These are phyloP conservation scores for Drosophila pruinosa DNA, from an alignment of 1,140 invertebrate genomes.

Conservation along the genomic window DNA sequence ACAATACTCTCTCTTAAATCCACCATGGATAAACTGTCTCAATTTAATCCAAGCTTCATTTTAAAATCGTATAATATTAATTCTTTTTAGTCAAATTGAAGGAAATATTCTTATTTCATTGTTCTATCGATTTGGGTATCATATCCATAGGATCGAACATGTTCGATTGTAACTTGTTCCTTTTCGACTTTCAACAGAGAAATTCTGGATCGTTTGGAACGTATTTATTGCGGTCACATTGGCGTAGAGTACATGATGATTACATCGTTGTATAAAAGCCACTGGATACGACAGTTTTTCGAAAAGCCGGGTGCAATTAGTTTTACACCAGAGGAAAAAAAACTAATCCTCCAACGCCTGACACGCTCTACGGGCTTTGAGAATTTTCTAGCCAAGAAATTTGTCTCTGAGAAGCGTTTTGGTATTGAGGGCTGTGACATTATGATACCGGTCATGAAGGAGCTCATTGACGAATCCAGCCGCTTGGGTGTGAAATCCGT, in stretches of 20 bases:
- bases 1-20: too few relatives aligned
- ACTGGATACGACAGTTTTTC: constrained; percentile 92
- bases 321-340: constrained; percentile 46
- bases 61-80: too few relatives aligned
- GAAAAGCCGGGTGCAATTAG: constrained; percentile 86
- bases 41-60: too few relatives aligned
- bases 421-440: constrained; percentile 96
- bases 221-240: constrained; percentile 86
- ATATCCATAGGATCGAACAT: too few relatives aligned
- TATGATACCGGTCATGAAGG: constrained; percentile 93
- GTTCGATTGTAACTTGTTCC: constrained; percentile 44
- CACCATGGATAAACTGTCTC: too few relatives aligned
- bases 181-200: constrained; percentile 84
- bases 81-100: too few relatives aligned
- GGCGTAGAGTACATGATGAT: constrained; percentile 96
- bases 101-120: too few relatives aligned
- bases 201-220: constrained; percentile 90
- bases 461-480: constrained; percentile 93
- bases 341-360: constrained; percentile 54
- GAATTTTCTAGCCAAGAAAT: constrained; percentile 94
- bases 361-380: constrained; percentile 86
- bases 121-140: too few relatives aligned
- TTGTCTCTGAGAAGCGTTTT: constrained; percentile 95
- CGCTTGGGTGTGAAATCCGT: constrained; percentile 91
- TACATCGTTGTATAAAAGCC: constrained; percentile 89